phyloP scores from a whole-genome alignment of 2,113 vertebrate genomes.

The Neogale vison region DNA sequence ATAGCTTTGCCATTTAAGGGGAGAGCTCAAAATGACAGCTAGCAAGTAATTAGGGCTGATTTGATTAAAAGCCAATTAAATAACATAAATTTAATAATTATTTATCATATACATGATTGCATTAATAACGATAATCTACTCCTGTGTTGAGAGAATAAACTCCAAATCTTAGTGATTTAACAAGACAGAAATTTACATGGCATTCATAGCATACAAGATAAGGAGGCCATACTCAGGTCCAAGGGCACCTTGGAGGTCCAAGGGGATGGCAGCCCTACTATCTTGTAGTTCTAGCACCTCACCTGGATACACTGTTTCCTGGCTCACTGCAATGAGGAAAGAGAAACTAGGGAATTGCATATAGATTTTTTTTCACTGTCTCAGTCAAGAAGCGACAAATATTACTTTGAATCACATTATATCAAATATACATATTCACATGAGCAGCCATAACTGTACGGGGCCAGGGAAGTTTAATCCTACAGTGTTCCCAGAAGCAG shows the following conservation, averaged over 20 bases:
- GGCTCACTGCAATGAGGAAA: not conserved
- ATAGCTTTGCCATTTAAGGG: constrained; percentile 5
- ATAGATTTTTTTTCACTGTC: not conserved
- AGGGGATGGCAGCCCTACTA: fast-evolving
- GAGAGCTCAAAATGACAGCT: not conserved
- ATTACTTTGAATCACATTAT: not conserved
- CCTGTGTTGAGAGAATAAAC: not conserved
- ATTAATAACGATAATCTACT: constrained; percentile 33
- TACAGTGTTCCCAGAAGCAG: not conserved
- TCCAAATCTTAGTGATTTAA: not conserved
- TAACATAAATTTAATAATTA: constrained; percentile 27
- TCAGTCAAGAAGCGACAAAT: not conserved
- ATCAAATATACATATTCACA: not conserved
- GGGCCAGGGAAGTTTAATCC: not conserved
- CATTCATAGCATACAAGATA: not conserved
- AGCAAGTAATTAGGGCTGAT: not conserved
- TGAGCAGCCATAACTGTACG: not conserved
- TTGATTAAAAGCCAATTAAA: constrained; percentile 53
- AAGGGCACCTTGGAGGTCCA: not conserved
- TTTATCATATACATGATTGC: not conserved
- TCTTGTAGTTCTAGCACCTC: not conserved
- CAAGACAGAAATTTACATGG: not conserved
- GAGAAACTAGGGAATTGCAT: not conserved
- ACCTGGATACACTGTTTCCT: not conserved
- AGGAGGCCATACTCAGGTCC: not conserved